Evolutionary conservation across 2,888 invertebrate species (phyloP).

Genomic region (Cataglyphis albicans): DNA sequence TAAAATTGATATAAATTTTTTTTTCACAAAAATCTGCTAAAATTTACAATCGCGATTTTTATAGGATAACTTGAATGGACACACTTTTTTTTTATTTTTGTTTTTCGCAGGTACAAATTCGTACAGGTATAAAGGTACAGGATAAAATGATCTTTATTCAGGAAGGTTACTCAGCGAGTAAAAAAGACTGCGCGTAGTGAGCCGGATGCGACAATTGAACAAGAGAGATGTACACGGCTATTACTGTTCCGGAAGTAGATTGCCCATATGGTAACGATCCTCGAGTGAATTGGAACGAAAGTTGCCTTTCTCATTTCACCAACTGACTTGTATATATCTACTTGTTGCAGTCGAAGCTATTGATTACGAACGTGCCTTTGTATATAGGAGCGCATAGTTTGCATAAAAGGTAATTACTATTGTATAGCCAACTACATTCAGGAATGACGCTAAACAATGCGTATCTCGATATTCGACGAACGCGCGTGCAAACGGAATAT

Average conservation of each 20-base stretch:
- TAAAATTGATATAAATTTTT: not conserved
- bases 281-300: conserved; percentile 53
- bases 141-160: not conserved
- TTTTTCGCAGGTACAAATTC: not conserved
- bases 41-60: not conserved
- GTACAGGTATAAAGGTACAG: too few species aligned
- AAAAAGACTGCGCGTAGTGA: conserved; percentile 22
- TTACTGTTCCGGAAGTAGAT: conserved; percentile 51
- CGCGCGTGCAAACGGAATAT: not conserved
- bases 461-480: conserved; percentile 32
- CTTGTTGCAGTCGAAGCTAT: conserved; percentile 57
- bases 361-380: conserved; percentile 53
- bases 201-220: conserved; percentile 25
- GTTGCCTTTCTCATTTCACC: conserved; percentile 47
- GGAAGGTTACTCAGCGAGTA: not conserved
- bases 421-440: conserved; percentile 33
- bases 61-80: not conserved
- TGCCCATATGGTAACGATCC: conserved; percentile 45
- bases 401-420: conserved; percentile 52
- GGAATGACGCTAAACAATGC: conserved; percentile 28
- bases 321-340: conserved; percentile 53
- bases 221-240: conserved; percentile 46
- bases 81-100: not conserved
- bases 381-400: conserved; percentile 40
- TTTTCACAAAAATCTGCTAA: not conserved